phyloP scores from a whole-genome alignment of 2,797 vertebrate genomes.

The Hylomyscus alleni region DNA sequence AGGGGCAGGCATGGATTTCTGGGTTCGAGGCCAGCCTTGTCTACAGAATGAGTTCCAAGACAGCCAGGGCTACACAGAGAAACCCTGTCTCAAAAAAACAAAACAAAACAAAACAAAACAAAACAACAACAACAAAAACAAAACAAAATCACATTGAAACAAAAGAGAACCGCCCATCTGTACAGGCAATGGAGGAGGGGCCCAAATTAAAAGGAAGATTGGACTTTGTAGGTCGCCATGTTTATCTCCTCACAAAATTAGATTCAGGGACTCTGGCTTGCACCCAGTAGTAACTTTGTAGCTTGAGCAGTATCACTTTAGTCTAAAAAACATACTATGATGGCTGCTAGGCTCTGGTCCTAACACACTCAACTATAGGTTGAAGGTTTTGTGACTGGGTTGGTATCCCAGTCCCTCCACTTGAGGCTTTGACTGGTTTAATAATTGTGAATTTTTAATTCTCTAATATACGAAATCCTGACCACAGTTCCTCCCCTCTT shows the following conservation, averaged over 20 bases:
- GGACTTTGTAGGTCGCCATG: neutral
- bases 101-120: no score
- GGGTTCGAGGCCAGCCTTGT: no score
- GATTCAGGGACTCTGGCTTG: conserved; percentile 52
- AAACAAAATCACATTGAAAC: neutral
- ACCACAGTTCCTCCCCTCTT: neutral
- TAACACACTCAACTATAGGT: neutral
- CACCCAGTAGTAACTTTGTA: conserved; percentile 63
- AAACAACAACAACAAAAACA: no score
- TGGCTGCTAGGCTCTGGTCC: neutral
- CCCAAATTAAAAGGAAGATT: conserved; percentile 6
- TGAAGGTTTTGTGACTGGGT: neutral
- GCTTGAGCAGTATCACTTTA: neutral
- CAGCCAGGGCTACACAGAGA: no score
- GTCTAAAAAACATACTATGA: neutral
- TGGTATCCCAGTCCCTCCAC: neutral
- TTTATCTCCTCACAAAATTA: neutral
- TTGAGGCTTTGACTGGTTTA: neutral
- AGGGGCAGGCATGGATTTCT: no score
- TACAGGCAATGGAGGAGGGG: neutral
- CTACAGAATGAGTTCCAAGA: no score
- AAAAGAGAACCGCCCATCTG: conserved; percentile 1
- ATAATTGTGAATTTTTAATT: neutral
- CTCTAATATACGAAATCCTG: neutral
- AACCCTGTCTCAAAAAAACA: no score